Evolutionary conservation across 2,113 vertebrate species (phyloP).

Genomic region (Ammodramus savannarum): DNA sequence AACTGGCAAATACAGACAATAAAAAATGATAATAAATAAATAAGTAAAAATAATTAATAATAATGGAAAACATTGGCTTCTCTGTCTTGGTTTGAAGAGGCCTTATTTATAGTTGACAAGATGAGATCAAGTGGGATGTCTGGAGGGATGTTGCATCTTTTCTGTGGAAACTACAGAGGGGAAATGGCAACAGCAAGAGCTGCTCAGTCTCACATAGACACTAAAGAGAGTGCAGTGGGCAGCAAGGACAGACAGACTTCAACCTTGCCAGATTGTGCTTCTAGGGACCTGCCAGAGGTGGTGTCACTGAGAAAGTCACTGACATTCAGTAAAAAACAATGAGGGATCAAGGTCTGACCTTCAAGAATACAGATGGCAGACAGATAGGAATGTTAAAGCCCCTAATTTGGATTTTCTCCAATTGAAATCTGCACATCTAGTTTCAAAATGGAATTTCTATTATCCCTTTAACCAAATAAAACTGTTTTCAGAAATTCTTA

Average conservation of each 20-base stretch:
- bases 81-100: background rate
- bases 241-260: background rate
- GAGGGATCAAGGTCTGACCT: rapidly evolving
- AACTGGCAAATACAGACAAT: background rate
- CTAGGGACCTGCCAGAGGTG: background rate
- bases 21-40: background rate
- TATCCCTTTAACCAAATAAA: background rate
- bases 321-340: background rate
- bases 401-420: background rate
- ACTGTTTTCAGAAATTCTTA: background rate
- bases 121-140: background rate
- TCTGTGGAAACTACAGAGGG: background rate
- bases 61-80: background rate
- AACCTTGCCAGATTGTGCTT: background rate
- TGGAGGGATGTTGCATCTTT: background rate
- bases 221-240: background rate
- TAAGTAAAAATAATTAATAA: background rate
- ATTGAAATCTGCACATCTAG: background rate
- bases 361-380: background rate
- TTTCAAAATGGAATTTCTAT: background rate
- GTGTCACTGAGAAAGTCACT: background rate
- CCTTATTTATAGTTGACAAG: background rate
- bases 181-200: background rate
- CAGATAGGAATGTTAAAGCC: background rate
- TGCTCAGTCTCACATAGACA: background rate